Conservation (phyloP, 2,113 vertebrate species). For the Dendrocopos noguchii region DNA sequence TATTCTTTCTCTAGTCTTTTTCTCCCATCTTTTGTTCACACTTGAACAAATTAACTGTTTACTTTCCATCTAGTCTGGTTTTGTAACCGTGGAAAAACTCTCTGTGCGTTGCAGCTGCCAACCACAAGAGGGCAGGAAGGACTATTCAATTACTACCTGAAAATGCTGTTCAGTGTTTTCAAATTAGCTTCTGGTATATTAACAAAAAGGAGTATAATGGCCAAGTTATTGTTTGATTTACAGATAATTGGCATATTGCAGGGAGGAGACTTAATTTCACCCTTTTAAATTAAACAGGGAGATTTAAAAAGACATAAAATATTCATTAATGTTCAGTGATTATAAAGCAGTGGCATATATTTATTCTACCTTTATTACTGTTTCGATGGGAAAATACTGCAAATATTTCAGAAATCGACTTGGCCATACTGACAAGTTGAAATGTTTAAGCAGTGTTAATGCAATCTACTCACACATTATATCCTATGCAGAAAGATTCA, state of each 20-base stretch:
- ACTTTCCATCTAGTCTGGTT: constrained; percentile 2
- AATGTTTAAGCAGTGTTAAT: constrained; percentile 87
- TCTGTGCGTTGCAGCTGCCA: constrained; percentile 59
- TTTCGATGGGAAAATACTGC: constrained; percentile 89
- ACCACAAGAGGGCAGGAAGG: constrained; percentile 84
- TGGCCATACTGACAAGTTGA: constrained; percentile 89
- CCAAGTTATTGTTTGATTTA: constrained; percentile 95
- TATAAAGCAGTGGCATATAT: constrained; percentile 87
- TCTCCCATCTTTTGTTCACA: neutral
- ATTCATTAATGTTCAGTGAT: constrained; percentile 92
- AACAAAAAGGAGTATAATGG: constrained; percentile 90
- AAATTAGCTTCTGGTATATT: constrained; percentile 87
- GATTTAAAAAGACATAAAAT: constrained; percentile 95
- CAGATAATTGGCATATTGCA: constrained; percentile 90
- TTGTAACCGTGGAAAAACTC: constrained; percentile 14
- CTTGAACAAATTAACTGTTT: constrained; percentile 52
- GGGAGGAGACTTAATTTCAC: constrained; percentile 90
- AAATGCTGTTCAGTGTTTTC: constrained; percentile 78
- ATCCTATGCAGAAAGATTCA: constrained; percentile 84
- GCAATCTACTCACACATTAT: constrained; percentile 82
- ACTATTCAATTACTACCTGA: constrained; percentile 78
- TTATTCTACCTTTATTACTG: constrained; percentile 88
- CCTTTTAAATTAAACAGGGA: constrained; percentile 94
- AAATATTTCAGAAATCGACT: constrained; percentile 88
- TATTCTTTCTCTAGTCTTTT: too few species aligned